Percentiles rank a stretch among this genome's conserved stretches.
Conservation (phyloP, 1,140 invertebrate species). For the Drosophila nigromelanica region DNA sequence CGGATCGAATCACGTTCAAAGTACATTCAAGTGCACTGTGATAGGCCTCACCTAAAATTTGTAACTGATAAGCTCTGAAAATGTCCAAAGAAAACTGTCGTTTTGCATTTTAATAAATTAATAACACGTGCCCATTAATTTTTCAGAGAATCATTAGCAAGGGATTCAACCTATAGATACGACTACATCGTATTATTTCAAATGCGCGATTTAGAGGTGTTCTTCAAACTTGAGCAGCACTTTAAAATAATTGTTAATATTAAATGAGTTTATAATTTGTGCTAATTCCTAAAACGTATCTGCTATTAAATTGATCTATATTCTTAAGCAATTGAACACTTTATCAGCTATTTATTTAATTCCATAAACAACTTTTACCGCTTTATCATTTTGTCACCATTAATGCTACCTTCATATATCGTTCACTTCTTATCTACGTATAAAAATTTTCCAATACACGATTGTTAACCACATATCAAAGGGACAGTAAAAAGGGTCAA, state of each 20-base stretch:
- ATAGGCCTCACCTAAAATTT: slow-evolving; percentile 40
- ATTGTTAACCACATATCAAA: slow-evolving; percentile 17
- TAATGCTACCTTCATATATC: slow-evolving; percentile 1
- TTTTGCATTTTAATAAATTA: not conserved
- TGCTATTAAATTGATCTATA: not conserved
- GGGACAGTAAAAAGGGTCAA: not conserved
- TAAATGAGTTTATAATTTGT: not conserved
- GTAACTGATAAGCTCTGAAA: slow-evolving; percentile 42
- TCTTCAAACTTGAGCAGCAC: not conserved
- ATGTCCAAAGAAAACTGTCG: slow-evolving; percentile 14
- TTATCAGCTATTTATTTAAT: slow-evolving; percentile 1
- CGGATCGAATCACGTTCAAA: slow-evolving; percentile 43
- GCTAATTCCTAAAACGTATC: not conserved
- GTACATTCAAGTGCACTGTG: slow-evolving; percentile 43
- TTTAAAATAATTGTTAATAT: not conserved
- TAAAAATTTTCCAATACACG: slow-evolving; percentile 22
- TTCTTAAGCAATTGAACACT: not conserved
- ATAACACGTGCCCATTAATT: not conserved
- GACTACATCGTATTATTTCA: not conserved
- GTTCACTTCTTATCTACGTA: slow-evolving; percentile 19
- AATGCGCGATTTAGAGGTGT: not conserved
- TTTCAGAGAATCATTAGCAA: not conserved
- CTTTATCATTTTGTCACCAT: slow-evolving; percentile 14
- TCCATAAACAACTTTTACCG: not conserved
- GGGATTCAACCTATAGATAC: not conserved